Conservation (phyloP, 2,888 invertebrate species). For the Agrochola circellaris region DNA sequence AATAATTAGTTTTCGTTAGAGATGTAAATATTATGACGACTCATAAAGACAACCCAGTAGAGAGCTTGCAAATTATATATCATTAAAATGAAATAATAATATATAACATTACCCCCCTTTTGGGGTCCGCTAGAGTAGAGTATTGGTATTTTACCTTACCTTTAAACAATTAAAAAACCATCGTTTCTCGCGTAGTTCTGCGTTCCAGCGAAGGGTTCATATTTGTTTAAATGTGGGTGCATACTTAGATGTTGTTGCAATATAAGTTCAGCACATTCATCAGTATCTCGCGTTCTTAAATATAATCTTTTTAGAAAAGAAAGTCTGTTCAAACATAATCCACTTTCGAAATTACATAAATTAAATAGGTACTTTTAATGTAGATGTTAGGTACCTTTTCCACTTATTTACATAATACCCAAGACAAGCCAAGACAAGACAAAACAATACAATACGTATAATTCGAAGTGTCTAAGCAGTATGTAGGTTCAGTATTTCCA, state of each 20-base stretch:
- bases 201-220: too few species aligned
- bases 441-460: constrained; percentile 15
- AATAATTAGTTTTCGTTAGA: background rate
- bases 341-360: constrained; percentile 12
- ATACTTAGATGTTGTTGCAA: background rate
- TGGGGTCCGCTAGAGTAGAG: background rate
- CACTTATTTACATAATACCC: background rate
- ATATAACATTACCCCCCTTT: background rate
- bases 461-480: background rate
- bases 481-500: background rate
- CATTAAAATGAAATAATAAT: background rate
- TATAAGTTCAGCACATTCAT: background rate
- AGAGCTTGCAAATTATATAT: background rate
- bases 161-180: too few species aligned
- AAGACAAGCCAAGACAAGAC: background rate
- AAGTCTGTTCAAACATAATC: background rate
- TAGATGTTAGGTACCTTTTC: background rate
- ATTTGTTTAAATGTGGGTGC: too few species aligned
- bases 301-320: background rate
- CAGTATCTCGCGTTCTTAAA: background rate
- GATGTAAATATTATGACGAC: background rate
- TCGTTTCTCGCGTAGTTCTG: too few species aligned
- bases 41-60: background rate
- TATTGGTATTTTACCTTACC: too few species aligned
- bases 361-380: background rate